A percentile compares a stretch with the other conserved stretches of the same genome.
Conservation (phyloP, 2,113 vertebrate species). For the Xiphias gladius region DNA sequence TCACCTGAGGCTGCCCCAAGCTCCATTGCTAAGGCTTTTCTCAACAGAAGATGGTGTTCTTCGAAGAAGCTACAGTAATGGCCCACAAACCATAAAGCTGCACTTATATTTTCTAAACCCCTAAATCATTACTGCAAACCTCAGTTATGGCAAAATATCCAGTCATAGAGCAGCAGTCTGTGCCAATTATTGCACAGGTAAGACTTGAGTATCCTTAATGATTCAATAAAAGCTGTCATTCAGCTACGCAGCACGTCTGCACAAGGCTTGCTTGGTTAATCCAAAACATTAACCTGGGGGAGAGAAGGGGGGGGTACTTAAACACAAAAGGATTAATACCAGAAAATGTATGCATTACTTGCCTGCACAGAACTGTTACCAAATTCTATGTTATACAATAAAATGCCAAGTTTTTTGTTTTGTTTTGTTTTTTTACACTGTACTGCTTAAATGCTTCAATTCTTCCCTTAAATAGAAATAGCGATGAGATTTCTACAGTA, state of each 20-base stretch:
- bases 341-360: background rate
- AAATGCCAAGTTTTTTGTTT: background rate
- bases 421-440: background rate
- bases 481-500: constrained; percentile 15
- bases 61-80: constrained; percentile 19
- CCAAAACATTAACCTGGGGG: constrained; percentile 12
- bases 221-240: constrained; percentile 17
- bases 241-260: background rate
- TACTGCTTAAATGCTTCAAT: background rate
- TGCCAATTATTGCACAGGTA: constrained; percentile 7
- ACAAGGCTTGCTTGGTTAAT: background rate
- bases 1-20: constrained; percentile 30
- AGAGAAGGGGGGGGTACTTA: background rate
- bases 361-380: background rate
- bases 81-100: constrained; percentile 30
- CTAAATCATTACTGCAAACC: constrained; percentile 20
- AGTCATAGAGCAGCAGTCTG: background rate
- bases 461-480: background rate
- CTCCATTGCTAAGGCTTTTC: constrained; percentile 17
- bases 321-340: background rate
- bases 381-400: background rate
- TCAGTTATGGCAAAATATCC: constrained; percentile 6
- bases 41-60: constrained; percentile 9
- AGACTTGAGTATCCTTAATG: constrained; percentile 5
- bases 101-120: constrained; percentile 20